phyloP scores from a whole-genome alignment of 1,140 invertebrate species.

The Trissolcus basalis region DNA sequence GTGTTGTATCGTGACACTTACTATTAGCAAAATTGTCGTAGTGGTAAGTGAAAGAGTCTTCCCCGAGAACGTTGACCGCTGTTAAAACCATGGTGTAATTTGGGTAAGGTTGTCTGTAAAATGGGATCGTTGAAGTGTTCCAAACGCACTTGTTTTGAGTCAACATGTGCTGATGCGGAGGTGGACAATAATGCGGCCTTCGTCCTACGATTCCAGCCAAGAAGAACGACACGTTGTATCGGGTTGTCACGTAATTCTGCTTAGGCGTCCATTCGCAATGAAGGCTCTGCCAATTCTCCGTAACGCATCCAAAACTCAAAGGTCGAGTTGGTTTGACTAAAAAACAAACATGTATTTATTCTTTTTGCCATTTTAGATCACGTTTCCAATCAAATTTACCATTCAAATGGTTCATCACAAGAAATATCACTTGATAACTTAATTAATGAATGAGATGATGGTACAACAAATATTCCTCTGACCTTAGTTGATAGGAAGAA shows the following conservation, averaged over 20 bases:
- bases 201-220: constrained; percentile 69
- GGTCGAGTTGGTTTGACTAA: constrained; percentile 76
- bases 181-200: constrained; percentile 66
- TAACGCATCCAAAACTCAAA: constrained; percentile 80
- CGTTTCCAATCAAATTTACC: background rate
- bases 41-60: constrained; percentile 71
- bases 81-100: constrained; percentile 77
- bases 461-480: constrained; percentile 6
- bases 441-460: background rate
- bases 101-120: constrained; percentile 79
- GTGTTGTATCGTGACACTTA: constrained; percentile 63
- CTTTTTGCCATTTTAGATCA: background rate
- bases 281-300: constrained; percentile 81
- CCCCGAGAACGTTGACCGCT: constrained; percentile 78
- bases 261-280: constrained; percentile 80
- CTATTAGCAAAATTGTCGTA: constrained; percentile 80
- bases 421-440: background rate
- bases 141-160: constrained; percentile 74
- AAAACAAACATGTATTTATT: constrained; percentile 10
- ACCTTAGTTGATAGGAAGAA: constrained; percentile 16
- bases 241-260: constrained; percentile 76
- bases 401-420: background rate
- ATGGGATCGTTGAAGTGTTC: constrained; percentile 77
- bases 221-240: constrained; percentile 77
- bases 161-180: constrained; percentile 36